Base-by-base conservation (phyloP, 2,888 invertebrate species). In the Ophonus ardosiacus region DNA sequence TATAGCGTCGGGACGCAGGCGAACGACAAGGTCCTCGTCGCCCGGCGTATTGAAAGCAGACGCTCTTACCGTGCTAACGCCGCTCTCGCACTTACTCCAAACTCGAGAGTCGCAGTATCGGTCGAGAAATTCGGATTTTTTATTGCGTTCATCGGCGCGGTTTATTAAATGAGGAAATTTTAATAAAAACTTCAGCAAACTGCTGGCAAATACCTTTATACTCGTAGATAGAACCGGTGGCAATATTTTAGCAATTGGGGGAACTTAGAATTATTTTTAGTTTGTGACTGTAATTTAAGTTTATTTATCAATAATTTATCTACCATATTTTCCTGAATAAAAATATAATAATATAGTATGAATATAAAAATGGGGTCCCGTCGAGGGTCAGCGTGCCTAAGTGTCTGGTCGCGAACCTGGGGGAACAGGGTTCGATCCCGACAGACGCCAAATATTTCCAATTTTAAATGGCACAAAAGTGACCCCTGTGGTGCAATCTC, bases 131-230 rank as follows among this genome's bases (percentile, higher is more conserved):
- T 80, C 80, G 61, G 61, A 80, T 61, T 80, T 80, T 61, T 80
- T 80, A 80, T 80, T 80, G 80, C 80, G 80, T 80, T 80, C 80
- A 61, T 80, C 80, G 80, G 18, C 61, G 80, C 80, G 43, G 61
- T 61, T 80, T 80, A 80, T 80, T 80, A 61, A 80, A 80, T 61
- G 80, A 80, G 61, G 80, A 80, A 56, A 78, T 78, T 78, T 78
- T 78, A 78, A 78, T 78, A 78, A 78, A 78, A 78, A 78, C 78
- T 78, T 78, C 78, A n/a, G 59, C 59, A 78, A 78, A 78, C 57
- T 78, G 78, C 31, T 15, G 38, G 68, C 68, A 68, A 68, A 68
- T 68, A 68, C 68, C 68, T 68, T 68, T 68, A 31, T 24, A n/a
- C n/a, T n/a, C n/a, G 3, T 31, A 31, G 31, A 31, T 31, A 68